Evolutionary conservation across 2,113 vertebrate genomes (phyloP).

Genomic region (Tragelaphus scriptus): DNA sequence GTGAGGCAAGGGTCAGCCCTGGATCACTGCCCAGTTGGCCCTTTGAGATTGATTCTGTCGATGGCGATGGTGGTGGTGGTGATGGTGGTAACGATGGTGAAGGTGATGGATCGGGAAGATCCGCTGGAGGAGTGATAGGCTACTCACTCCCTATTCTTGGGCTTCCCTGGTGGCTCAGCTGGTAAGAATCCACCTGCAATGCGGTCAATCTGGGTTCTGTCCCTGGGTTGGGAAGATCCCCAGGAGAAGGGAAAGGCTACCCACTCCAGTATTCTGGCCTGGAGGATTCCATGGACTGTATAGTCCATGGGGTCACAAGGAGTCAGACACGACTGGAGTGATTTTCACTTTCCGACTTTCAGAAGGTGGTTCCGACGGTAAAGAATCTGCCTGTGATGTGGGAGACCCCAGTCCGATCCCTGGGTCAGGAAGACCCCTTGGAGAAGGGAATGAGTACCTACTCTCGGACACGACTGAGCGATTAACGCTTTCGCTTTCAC

Average conservation of each 20-base stretch:
- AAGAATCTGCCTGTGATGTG: background rate
- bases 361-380: background rate
- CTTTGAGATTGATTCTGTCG: background rate
- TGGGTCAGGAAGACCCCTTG: background rate
- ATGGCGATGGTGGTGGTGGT: background rate
- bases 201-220: background rate
- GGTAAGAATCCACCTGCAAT: background rate
- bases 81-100: background rate
- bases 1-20: too few species aligned
- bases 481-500: background rate
- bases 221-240: background rate
- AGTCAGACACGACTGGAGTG: accelerated
- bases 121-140: accelerated
- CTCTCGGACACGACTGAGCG: background rate
- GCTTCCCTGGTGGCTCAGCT: background rate
- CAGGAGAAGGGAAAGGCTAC: background rate
- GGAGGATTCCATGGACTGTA: background rate
- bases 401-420: background rate
- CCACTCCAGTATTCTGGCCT: background rate
- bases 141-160: background rate
- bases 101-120: background rate
- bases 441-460: background rate
- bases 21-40: too few species aligned
- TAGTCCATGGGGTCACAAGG: background rate
- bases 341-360: background rate